phyloP scores from a whole-genome alignment of 2,888 invertebrate species.

The Pammene fasciana region DNA sequence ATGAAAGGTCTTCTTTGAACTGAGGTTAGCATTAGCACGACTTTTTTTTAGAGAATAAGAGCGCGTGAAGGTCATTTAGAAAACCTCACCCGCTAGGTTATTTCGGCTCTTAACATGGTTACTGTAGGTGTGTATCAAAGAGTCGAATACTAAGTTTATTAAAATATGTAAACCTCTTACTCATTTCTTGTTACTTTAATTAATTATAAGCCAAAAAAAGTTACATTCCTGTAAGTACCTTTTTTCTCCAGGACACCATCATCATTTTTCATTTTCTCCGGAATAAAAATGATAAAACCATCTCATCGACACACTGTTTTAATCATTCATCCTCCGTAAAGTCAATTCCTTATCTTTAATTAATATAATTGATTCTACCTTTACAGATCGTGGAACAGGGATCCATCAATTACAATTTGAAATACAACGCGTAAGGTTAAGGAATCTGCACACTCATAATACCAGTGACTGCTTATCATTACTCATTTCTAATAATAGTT shows the following conservation, averaged over 20 bases:
- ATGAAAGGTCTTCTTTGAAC: no score
- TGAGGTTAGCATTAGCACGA: no score
- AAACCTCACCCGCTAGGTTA: no score
- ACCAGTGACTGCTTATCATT: slow-evolving; percentile 74
- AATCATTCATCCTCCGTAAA: slow-evolving; percentile 25
- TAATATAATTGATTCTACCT: slow-evolving; percentile 41
- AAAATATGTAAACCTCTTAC: no score
- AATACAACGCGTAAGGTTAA: slow-evolving; percentile 60
- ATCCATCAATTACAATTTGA: slow-evolving; percentile 42
- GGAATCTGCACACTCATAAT: slow-evolving; percentile 79
- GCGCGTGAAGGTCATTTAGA: no score
- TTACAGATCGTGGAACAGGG: slow-evolving; percentile 23
- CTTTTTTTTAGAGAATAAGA: no score
- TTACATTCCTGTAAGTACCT: no score
- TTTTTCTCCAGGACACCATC: not conserved
- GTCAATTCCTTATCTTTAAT: slow-evolving; percentile 38
- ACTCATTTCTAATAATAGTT: slow-evolving; percentile 81
- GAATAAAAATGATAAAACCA: slow-evolving; percentile 16
- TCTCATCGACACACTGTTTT: slow-evolving; percentile 14
- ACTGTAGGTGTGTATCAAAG: no score
- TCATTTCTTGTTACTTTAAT: no score
- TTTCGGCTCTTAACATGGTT: no score
- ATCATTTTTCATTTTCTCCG: slow-evolving; percentile 11
- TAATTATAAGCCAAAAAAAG: no score
- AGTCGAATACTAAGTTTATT: not conserved